Percentiles rank a stretch among this genome's conserved stretches.
Conservation (phyloP, 2,797 vertebrate species). For the Rhabdomys pumilio region DNA sequence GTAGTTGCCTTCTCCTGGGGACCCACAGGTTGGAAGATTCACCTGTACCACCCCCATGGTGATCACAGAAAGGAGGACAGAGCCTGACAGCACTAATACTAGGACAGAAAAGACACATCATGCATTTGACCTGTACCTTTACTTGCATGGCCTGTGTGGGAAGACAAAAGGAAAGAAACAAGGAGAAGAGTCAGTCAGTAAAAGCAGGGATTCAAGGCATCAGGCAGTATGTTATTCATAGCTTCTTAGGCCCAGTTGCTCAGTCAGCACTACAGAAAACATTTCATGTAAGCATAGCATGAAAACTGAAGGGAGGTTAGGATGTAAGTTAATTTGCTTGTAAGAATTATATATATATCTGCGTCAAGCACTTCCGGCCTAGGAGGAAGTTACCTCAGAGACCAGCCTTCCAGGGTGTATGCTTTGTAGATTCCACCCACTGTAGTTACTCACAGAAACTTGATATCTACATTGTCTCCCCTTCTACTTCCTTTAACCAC, state of each 20-base stretch:
- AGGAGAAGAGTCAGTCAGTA: constrained; percentile 84
- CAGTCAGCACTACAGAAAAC: constrained; percentile 55
- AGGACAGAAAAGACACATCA: constrained; percentile 91
- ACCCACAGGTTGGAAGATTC: constrained; percentile 72
- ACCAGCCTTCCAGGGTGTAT: neutral
- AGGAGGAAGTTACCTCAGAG: neutral
- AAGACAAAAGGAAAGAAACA: constrained; percentile 92
- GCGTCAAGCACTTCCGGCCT: neutral
- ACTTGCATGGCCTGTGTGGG: constrained; percentile 97
- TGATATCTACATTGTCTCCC: neutral
- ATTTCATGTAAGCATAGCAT: neutral
- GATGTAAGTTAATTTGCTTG: constrained; percentile 69
- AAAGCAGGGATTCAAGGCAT: constrained; percentile 83
- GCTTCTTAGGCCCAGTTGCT: constrained; percentile 61
- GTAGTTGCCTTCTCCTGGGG: constrained; percentile 74
- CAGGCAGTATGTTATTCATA: constrained; percentile 79
- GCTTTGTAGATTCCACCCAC: neutral
- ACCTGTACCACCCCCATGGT: constrained; percentile 75
- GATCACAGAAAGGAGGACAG: constrained; percentile 86
- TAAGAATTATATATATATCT: neutral
- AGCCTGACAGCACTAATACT: constrained; percentile 88
- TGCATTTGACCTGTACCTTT: constrained; percentile 97
- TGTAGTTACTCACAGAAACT: neutral
- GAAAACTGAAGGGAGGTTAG: constrained; percentile 52
- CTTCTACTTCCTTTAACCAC: neutral